Base-by-base conservation (phyloP, 2,113 vertebrate genomes). In the Uria aalge region DNA sequence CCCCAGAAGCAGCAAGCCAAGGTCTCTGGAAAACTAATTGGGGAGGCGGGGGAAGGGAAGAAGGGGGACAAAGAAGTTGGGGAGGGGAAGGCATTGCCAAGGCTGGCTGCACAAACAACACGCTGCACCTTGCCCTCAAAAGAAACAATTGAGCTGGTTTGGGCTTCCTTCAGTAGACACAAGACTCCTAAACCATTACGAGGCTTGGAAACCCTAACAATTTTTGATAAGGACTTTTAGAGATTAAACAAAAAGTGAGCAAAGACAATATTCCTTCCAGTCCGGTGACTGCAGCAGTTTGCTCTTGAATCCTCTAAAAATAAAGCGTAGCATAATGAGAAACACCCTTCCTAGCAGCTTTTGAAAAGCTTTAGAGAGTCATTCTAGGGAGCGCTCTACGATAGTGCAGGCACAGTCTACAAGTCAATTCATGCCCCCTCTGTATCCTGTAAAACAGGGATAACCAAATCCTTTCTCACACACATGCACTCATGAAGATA, bases 1-100 rank as follows among this genome's bases (percentile, higher is more conserved):
- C 92, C 96, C 97, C 96, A 97, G 88, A 90, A 97, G 92, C 84
- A 90, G 95, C 92, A 94, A 97, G 94, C 91, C 96, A 96, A 95
- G 94, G 95, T 80, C 95, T 95, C 84, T 69, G 92, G 74, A 95
- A 96, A 90, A 95, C 94, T 96, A 97, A 97, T 76, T 87, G 92
- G 89, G 94, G 93, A 92, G 92, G 92, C 2, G 92, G 90, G 93
- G 90, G 82, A 93, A 91, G 94, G 94, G 88, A 76, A 77, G 83
- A 88, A 85, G 90, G 47, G 92, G 95, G 95, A 96, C 92, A 96
- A 94, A 93, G 92, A 93, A 86, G 66, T 76, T 86, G 63, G 71
- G 88, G 85, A 91, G 48, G 73, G 92, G 40, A 64, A 92, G 68
- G 94, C 92, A 92, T 20, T 73, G 69, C 88, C 85, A 88, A 93